phyloP scores from a whole-genome alignment of 2,888 invertebrate species.

The Napeogenes inachia region DNA sequence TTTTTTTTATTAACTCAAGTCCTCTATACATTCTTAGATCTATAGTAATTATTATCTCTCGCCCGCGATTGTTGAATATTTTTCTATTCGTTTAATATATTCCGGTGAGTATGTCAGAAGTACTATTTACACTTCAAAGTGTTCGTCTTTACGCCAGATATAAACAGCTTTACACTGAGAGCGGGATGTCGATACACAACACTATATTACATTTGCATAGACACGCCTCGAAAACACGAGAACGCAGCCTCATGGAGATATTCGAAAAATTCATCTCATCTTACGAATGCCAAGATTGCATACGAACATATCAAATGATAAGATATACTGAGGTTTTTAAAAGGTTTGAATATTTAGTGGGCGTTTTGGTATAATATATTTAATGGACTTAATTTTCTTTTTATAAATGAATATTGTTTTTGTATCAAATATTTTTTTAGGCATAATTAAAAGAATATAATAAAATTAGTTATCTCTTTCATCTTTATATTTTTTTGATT shows the following conservation, averaged over 20 bases:
- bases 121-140: constrained; percentile 4
- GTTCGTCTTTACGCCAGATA: not conserved
- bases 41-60: too few species aligned
- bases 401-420: too few species aligned
- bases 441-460: too few species aligned
- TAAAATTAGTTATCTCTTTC: too few species aligned
- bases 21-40: too few species aligned
- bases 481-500: not conserved
- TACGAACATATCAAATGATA: constrained; percentile 6
- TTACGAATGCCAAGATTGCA: constrained; percentile 13
- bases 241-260: constrained; percentile 24
- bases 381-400: too few species aligned
- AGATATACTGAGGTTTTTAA: not conserved
- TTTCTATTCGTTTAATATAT: not conserved
- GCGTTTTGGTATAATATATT: too few species aligned
- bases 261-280: constrained; percentile 18
- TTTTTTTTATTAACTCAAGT: too few species aligned
- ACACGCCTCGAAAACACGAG: constrained; percentile 26
- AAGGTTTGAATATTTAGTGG: not conserved
- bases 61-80: not conserved
- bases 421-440: too few species aligned
- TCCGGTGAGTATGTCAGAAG: not conserved
- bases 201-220: constrained; percentile 38
- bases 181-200: constrained; percentile 28
- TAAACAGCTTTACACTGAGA: constrained; percentile 3